Base-by-base conservation (phyloP, 2,797 vertebrate genomes). In the Spinus olivaceus region DNA sequence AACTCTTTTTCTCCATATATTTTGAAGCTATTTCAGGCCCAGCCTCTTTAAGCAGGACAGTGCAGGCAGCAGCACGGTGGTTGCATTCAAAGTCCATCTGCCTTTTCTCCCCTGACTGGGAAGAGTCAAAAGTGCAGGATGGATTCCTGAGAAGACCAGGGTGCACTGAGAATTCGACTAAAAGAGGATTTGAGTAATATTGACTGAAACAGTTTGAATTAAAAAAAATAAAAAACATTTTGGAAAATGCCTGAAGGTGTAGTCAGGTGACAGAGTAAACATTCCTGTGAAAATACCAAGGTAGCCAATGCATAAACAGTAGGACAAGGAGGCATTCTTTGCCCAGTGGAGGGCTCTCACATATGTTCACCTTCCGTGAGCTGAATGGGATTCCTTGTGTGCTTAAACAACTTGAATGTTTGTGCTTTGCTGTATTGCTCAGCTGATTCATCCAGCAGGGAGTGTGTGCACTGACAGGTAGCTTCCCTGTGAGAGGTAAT, bases 281-380 rank as follows among this genome's bases (percentile, higher is more conserved):
- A 35, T 49, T 41, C 28, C 15, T 64, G 41, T 73, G 56, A 84
- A 95, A 94, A 94, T 41, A 86, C 56, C 59, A 54, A 78, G 53
- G 86, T 57, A 86, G 83, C 76, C 86, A 84, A 27, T 13, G 24
- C 54, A 81, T 93, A 96, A 94, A 88, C 33, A 88, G 80, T 8
- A 32, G 49, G 74, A 97, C 88, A 95, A 95, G 88, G 93, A 84
- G 66, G 41, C 81, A 85, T 93, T 96, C 87, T 96, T 92, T 7
- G 1, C 69, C 42, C 15, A 9, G 65, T 10, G 2, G 61, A 89
- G 72, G 35, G 22, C 53, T 77, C 4, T 2, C 2, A 2, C 74
- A 9, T n/a, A 20, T 56, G 60, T 72, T 92, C 77, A 59, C 70
- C 63, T 83, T 64, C 76, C 8, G 0, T 5, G 24, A 88, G 61